Base-by-base conservation (phyloP, 2,113 vertebrate species). In the Percina caprodes region DNA sequence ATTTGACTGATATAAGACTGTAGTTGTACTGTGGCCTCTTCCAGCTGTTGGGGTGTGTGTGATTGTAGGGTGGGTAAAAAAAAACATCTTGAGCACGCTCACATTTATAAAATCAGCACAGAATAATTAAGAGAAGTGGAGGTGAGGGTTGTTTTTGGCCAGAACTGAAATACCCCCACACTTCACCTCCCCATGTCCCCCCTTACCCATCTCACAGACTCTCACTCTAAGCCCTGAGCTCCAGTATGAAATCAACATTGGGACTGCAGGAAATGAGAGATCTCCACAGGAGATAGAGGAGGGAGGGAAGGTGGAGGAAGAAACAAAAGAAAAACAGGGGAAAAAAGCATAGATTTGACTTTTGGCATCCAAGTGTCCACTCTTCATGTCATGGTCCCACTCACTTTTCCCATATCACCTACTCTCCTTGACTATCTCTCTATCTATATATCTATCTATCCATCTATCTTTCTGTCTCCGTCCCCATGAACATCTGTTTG, bases 211-310 rank as follows among this genome's bases (percentile, higher is more conserved):
- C 88, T 80, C 81, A 67, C 56, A 91, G 90, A 91, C 88, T 91
- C 89, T 88, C 83, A 78, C 88, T 86, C 84, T 90, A 90, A 93
- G 87, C 88, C 86, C 86, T 23, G 62, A 91, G 89, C 88, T 92
- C 75, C 79, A 89, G 82, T 92, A 92, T 92, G 92, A 94, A 94
- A 94, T 93, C 89, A 93, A 92, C 92, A 90, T 92, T 87, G 87
- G 84, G 86, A 79, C 88, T 89, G 87, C 93, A 94, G 94, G 92
- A 94, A 95, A 94, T 93, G 91, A 94, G 92, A 93, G 90, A 93
- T 94, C 89, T 91, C 79, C 85, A 91, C 80, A 84, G 82, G 88
- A 93, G 93, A 94, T 93, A 94, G 73, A 62, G 61, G 56, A 82
- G 78, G 89, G 82, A 70, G 83, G 79, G 71, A 60, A 62, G 76